Evolutionary conservation across 2,113 vertebrate genomes (phyloP).

Genomic region (Malaclemys terrapin): DNA sequence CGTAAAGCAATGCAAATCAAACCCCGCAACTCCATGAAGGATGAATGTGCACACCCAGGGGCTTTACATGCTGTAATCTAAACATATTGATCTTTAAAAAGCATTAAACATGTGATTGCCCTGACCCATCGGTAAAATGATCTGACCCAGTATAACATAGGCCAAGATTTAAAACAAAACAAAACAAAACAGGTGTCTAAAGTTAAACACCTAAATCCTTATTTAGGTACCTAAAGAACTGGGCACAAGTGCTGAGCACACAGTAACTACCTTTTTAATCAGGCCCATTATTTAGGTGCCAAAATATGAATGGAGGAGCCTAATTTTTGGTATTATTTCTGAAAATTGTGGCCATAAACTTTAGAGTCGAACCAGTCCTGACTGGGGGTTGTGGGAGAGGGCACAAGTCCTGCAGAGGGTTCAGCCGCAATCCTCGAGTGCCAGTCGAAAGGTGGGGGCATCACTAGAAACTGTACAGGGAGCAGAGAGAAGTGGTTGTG

Average conservation of each 20-base stretch:
- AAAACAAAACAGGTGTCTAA: conserved; percentile 28
- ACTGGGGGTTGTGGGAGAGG: fast-evolving
- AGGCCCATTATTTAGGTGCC: background rate
- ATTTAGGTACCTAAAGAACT: background rate
- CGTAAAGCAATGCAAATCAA: conserved; percentile 30
- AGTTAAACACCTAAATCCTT: too few species aligned
- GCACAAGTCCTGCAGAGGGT: fast-evolving
- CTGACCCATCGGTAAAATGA: conserved; percentile 43
- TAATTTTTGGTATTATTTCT: background rate
- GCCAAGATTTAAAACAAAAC: conserved; percentile 20
- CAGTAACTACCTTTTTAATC: conserved; percentile 50
- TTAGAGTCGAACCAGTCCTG: background rate
- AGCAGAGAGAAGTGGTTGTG: background rate
- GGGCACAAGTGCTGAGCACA: fast-evolving
- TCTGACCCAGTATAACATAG: background rate
- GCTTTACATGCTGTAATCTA: conserved; percentile 19
- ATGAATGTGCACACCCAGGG: background rate
- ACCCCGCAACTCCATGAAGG: conserved; percentile 35
- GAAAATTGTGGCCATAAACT: background rate
- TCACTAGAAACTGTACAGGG: fast-evolving
- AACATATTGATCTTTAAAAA: conserved; percentile 26
- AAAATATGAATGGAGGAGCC: background rate
- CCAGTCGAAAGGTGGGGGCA: background rate
- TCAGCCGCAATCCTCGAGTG: background rate
- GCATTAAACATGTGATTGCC: conserved; percentile 24